Evolutionary conservation across 1,140 invertebrate species (phyloP).

Genomic region (Caenorhabditis remanei): DNA sequence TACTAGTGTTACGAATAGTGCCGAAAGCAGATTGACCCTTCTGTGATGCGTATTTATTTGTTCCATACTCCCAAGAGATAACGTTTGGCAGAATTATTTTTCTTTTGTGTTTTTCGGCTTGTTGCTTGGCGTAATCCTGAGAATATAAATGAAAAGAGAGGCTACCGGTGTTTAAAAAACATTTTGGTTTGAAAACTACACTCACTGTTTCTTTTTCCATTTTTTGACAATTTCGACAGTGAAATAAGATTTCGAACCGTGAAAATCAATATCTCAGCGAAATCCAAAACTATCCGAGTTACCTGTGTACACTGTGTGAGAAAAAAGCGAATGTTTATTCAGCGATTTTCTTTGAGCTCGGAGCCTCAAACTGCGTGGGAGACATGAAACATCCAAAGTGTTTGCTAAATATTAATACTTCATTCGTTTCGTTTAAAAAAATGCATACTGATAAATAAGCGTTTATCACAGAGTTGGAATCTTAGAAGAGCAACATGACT

Average conservation of each 20-base stretch:
- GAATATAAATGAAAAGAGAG: slow-evolving; percentile 23
- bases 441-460: too few species aligned
- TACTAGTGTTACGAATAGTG: slow-evolving; percentile 58
- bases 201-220: slow-evolving; percentile 26
- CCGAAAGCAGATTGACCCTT: slow-evolving; percentile 58
- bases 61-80: slow-evolving; percentile 67
- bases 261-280: too few species aligned
- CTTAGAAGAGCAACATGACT: too few species aligned
- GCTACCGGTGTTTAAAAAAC: background rate
- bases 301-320: background rate
- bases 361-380: background rate
- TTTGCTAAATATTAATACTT: too few species aligned
- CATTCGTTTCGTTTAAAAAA: too few species aligned
- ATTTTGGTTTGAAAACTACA: background rate
- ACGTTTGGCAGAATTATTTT: slow-evolving; percentile 65
- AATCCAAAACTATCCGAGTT: background rate
- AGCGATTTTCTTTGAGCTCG: background rate
- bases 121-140: slow-evolving; percentile 65
- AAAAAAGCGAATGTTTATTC: background rate
- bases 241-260: too few species aligned
- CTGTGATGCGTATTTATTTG: slow-evolving; percentile 64
- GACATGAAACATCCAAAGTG: background rate
- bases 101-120: slow-evolving; percentile 65
- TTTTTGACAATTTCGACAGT: background rate
- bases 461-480: too few species aligned